These are phyloP conservation scores for Gymnopithys bicolor DNA, from an alignment of 2,797 vertebrate genomes.

Conservation along the genomic window DNA sequence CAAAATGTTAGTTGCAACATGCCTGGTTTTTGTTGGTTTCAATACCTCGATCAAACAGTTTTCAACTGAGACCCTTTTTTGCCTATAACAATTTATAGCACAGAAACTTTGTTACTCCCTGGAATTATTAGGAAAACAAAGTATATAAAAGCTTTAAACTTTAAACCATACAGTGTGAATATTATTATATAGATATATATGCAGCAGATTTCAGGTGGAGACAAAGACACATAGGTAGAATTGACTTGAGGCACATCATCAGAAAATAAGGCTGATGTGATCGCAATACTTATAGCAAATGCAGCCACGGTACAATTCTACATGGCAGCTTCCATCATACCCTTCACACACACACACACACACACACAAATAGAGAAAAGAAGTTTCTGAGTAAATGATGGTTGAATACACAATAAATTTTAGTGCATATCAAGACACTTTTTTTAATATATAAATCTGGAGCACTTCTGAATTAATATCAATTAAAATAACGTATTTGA, in stretches of 20 bases:
- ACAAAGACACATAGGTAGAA: conserved; percentile 61
- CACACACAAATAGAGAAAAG: neutral
- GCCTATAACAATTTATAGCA: conserved; percentile 34
- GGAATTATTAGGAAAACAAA: conserved; percentile 63
- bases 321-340: conserved; percentile 73
- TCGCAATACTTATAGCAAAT: conserved; percentile 66
- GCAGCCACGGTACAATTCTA: conserved; percentile 63
- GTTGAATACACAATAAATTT: conserved; percentile 76
- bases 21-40: neutral
- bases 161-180: conserved; percentile 72
- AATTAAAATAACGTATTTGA: conserved; percentile 85
- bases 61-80: neutral
- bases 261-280: conserved; percentile 73
- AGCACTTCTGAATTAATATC: conserved; percentile 78
- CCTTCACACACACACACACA: neutral
- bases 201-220: conserved; percentile 72
- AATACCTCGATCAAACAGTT: neutral
- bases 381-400: conserved; percentile 71
- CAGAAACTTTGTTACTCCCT: conserved; percentile 23
- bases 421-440: conserved; percentile 75
- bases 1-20: neutral
- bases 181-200: conserved; percentile 49
- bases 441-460: conserved; percentile 80
- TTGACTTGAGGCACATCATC: conserved; percentile 63
- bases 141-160: conserved; percentile 61